These are phyloP conservation scores for Ostrea denselamellosa DNA, from an alignment of 1,140 invertebrate genomes.

Conservation along the genomic window DNA sequence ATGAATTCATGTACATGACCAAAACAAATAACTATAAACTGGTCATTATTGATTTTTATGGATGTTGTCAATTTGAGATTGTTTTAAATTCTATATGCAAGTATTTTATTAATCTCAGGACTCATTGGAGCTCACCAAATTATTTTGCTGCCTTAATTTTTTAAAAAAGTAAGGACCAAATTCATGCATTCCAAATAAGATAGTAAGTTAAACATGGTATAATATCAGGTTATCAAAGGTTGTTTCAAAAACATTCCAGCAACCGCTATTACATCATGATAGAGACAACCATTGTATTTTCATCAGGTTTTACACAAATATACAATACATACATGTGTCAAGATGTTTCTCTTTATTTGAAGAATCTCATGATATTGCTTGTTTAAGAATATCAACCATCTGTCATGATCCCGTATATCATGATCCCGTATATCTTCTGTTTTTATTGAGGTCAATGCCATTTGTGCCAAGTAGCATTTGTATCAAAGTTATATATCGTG, in stretches of 20 bases:
- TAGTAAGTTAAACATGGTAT: background rate
- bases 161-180: background rate
- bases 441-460: background rate
- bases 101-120: background rate
- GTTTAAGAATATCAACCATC: background rate
- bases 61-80: background rate
- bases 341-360: background rate
- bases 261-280: background rate
- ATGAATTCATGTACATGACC: background rate
- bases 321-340: background rate
- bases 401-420: background rate
- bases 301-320: background rate
- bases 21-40: background rate
- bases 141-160: background rate
- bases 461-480: background rate
- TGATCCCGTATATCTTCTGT: too few relatives aligned
- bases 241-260: background rate
- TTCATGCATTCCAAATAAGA: background rate
- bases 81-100: background rate
- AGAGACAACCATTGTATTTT: too few relatives aligned
- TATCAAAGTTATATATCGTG: background rate
- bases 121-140: background rate
- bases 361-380: background rate
- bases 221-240: background rate
- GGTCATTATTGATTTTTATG: background rate